A percentile compares a stretch with the other conserved stretches of the same genome.
phyloP scores from a whole-genome alignment of 2,888 invertebrate species.

The Ptychoptera contaminata region DNA sequence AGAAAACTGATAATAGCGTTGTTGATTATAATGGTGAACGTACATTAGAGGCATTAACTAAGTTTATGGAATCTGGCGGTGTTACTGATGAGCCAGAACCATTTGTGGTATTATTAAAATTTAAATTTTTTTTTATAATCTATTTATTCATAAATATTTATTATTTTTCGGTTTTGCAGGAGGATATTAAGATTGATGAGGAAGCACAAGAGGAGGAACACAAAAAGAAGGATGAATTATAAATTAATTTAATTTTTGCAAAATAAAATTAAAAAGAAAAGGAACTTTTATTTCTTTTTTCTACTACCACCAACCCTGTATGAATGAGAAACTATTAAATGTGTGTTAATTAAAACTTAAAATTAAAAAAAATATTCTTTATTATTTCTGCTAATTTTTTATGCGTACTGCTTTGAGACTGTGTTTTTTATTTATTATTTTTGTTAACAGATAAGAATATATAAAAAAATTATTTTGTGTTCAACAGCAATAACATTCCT shows the following conservation, averaged over 20 bases:
- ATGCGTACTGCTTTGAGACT: too few species aligned
- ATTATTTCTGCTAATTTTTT: too few species aligned
- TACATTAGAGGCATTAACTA: slow-evolving; percentile 79
- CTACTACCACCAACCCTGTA: too few species aligned
- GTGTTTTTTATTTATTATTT: too few species aligned
- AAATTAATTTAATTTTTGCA: slow-evolving; percentile 13
- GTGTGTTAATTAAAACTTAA: too few species aligned
- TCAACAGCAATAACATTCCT: too few species aligned
- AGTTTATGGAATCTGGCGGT: slow-evolving; percentile 89
- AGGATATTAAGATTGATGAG: slow-evolving; percentile 19
- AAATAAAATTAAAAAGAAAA: too few species aligned
- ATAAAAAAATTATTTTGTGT: too few species aligned
- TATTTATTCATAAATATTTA: background rate
- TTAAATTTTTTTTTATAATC: slow-evolving; percentile 1
- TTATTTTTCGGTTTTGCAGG: slow-evolving; percentile 14
- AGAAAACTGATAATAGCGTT: slow-evolving; percentile 74
- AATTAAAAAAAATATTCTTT: too few species aligned
- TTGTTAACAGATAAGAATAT: too few species aligned
- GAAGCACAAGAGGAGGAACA: slow-evolving; percentile 20
- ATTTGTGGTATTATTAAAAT: slow-evolving; percentile 32
- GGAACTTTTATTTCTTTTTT: too few species aligned
- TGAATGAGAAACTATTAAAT: too few species aligned
- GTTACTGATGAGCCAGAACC: slow-evolving; percentile 55
- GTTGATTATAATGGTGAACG: slow-evolving; percentile 93
- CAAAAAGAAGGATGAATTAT: slow-evolving; percentile 31